Percentiles rank a stretch among this genome's conserved stretches.
These are phyloP conservation scores for Drosophila yooni DNA, from an alignment of 2,888 invertebrate species.

Conservation along the genomic window DNA sequence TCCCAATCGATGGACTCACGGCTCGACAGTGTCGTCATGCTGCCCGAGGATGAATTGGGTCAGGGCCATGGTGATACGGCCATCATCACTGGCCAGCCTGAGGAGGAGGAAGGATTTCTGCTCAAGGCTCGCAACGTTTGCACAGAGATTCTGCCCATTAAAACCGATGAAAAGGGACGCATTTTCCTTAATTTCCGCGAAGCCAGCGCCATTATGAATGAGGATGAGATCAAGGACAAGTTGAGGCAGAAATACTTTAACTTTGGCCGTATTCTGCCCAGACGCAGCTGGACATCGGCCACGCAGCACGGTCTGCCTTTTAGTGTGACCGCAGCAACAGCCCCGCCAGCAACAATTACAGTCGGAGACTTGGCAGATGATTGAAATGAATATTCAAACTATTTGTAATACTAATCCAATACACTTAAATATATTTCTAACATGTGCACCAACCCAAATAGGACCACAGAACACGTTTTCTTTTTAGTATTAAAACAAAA, in stretches of 20 bases:
- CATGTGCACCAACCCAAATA: conserved; percentile 21
- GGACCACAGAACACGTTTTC: conserved; percentile 1
- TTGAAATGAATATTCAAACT: conserved; percentile 20
- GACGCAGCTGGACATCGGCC: conserved; percentile 84
- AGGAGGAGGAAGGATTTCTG: conserved; percentile 81
- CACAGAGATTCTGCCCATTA: conserved; percentile 85
- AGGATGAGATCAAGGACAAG: conserved; percentile 84
- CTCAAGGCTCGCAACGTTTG: conserved; percentile 84
- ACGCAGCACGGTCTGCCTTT: conserved; percentile 80
- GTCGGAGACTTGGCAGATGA: conserved; percentile 78
- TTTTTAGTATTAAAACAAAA: neutral
- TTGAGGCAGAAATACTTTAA: conserved; percentile 83
- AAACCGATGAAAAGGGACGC: conserved; percentile 84
- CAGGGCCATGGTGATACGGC: conserved; percentile 23
- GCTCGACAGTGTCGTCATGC: conserved; percentile 60
- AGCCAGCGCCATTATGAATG: conserved; percentile 84
- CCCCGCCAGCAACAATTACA: conserved; percentile 45
- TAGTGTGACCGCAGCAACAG: conserved; percentile 61
- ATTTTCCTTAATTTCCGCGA: conserved; percentile 85
- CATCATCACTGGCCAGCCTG: conserved; percentile 28
- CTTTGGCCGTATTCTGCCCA: conserved; percentile 82
- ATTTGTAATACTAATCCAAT: conserved; percentile 1
- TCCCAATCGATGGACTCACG: conserved; percentile 85
- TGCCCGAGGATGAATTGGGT: conserved; percentile 51
- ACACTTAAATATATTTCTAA: conserved; percentile 17